Conservation (phyloP, 2,113 vertebrate genomes). For the Perccottus glenii region DNA sequence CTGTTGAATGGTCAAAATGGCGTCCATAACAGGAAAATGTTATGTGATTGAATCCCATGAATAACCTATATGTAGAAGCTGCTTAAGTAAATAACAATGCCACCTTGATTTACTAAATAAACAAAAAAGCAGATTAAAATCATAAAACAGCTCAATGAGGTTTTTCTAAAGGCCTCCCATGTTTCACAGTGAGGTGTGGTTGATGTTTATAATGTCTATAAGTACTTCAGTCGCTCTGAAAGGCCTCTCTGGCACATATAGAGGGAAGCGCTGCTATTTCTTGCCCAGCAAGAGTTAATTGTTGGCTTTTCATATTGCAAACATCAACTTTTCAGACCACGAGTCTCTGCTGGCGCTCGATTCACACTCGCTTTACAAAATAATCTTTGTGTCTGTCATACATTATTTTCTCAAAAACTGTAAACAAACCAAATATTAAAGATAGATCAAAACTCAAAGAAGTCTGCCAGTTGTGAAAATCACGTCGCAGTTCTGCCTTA, state of each 20-base stretch:
- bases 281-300: slow-evolving; percentile 77
- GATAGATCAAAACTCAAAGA: slow-evolving; percentile 70
- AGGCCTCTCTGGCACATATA: slow-evolving; percentile 31
- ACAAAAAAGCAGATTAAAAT: too few species aligned
- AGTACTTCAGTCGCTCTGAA: slow-evolving; percentile 38
- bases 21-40: too few species aligned
- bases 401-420: slow-evolving; percentile 78
- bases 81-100: too few species aligned
- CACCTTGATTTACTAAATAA: too few species aligned
- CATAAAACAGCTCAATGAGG: slow-evolving; percentile 1
- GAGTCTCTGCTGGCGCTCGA: neutral
- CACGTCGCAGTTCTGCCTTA: slow-evolving; percentile 83
- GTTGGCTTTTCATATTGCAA: slow-evolving; percentile 74
- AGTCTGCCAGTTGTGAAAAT: slow-evolving; percentile 71
- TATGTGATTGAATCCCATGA: too few species aligned
- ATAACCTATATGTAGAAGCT: too few species aligned
- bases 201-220: slow-evolving; percentile 15
- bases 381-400: slow-evolving; percentile 70
- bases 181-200: slow-evolving; percentile 31
- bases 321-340: slow-evolving; percentile 76
- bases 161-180: slow-evolving; percentile 41
- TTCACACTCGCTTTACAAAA: slow-evolving; percentile 37
- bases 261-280: slow-evolving; percentile 45
- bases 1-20: too few species aligned
- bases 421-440: slow-evolving; percentile 61